Evolutionary conservation across 2,113 vertebrate species (phyloP), one percentile per base, ranked within the genome.

Genomic region (Eidolon helvum): DNA sequence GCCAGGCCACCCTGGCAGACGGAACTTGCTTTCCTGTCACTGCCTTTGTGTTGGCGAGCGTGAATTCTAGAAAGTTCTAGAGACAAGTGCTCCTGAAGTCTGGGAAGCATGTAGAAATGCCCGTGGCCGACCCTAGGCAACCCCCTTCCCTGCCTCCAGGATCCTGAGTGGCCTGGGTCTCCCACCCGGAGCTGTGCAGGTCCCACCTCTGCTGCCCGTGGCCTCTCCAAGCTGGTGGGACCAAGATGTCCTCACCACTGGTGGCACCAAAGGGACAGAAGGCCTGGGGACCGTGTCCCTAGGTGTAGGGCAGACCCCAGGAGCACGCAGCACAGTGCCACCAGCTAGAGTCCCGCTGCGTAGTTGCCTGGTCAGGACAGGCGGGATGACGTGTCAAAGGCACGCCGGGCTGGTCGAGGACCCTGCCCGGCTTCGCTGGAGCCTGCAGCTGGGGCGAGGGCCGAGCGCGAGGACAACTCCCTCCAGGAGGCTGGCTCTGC

Each of bases 301-400:
- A 3, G 43, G 40, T 30, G 26, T 5, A 21, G 16, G 30, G 61
- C 69, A 38, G 38, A 43, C 22, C 43, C 53, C 12, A 3, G 84
- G 53, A 4, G 63, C 26, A 2, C 15, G 0, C 7, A 14, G 63
- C 55, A 26, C 1, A 0, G 53, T 0, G 10, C 48, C 4, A 7
- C 12, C 5, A 4, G 35, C 57, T 3, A 7, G 43, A 5, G 2
- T 18, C 66, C 57, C 2, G 30, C 66, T 1, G 18, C 19, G 14
- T 28, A 7, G 45, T 0, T 4, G 11, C 66, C 71, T 30, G 18
- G 75, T 26, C 45, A 45, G 48, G 48, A 48, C 50, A 50, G 50
- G 50, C 5, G 50, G 50, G 2, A 14, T 14, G 15, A 16, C 4
- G 6, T 7, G 26, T 85, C 1, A 5, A 55, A 55, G 57, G 35